Conservation (phyloP, 2,888 invertebrate genomes). For the Drosophila ezoana region DNA sequence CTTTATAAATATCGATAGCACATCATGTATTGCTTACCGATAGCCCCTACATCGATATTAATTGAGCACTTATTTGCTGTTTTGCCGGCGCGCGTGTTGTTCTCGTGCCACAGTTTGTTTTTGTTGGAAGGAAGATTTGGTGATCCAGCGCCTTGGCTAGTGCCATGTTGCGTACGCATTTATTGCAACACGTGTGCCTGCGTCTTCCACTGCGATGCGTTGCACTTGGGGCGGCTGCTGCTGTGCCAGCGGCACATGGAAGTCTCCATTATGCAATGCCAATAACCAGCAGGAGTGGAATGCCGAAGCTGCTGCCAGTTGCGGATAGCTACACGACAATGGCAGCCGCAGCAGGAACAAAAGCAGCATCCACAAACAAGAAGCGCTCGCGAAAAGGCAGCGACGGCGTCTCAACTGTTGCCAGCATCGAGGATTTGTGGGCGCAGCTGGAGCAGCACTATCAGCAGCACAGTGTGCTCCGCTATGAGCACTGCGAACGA, state of each 20-base stretch:
- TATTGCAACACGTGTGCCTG: conserved; percentile 41
- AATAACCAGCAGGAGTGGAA: conserved; percentile 1
- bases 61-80: conserved; percentile 17
- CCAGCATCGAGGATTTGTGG: conserved; percentile 54
- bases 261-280: conserved; percentile 47
- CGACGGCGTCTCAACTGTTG: background rate
- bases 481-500: conserved; percentile 61
- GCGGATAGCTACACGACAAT: conserved; percentile 20
- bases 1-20: background rate
- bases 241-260: conserved; percentile 2
- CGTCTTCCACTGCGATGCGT: conserved; percentile 21
- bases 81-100: conserved; percentile 44
- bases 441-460: conserved; percentile 67
- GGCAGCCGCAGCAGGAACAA: background rate
- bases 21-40: background rate
- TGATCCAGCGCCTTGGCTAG: conserved; percentile 7
- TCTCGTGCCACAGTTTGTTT: conserved; percentile 14
- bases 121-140: conserved; percentile 1
- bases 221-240: background rate
- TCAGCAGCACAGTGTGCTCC: conserved; percentile 60
- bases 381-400: conserved; percentile 14
- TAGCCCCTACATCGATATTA: background rate
- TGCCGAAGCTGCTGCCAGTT: background rate
- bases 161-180: conserved; percentile 50
- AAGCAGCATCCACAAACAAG: background rate